These are phyloP conservation scores for Congeria kusceri DNA, from an alignment of 2,888 invertebrate species.

Conservation along the genomic window DNA sequence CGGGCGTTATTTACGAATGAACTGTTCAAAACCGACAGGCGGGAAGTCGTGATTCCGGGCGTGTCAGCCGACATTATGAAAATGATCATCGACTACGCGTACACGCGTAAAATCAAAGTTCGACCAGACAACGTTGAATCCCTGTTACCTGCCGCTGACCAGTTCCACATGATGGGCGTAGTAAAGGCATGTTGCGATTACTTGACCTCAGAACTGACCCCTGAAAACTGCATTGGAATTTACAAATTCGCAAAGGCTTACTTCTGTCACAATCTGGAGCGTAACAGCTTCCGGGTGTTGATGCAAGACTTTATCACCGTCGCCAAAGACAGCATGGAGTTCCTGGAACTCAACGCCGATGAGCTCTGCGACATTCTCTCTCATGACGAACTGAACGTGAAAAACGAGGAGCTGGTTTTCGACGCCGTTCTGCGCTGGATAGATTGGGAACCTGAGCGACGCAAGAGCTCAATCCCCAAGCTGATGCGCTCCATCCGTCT, in stretches of 20 bases:
- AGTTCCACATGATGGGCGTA: constrained; percentile 93
- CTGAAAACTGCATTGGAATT: constrained; percentile 93
- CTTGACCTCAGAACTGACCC: constrained; percentile 89
- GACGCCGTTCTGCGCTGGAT: constrained; percentile 91
- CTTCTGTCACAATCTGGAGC: constrained; percentile 91
- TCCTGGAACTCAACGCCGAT: constrained; percentile 87
- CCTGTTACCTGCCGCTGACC: constrained; percentile 93
- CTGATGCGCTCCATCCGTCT: constrained; percentile 82
- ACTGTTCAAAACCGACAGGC: constrained; percentile 84
- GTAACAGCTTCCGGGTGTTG: constrained; percentile 89
- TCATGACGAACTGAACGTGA: constrained; percentile 83
- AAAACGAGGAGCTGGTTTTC: constrained; percentile 83
- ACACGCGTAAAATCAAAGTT: constrained; percentile 92
- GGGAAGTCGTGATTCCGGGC: constrained; percentile 76
- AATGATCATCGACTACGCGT: constrained; percentile 93
- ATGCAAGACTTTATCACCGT: constrained; percentile 86
- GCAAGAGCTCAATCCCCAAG: constrained; percentile 91
- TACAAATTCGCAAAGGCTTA: constrained; percentile 93
- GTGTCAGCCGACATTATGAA: constrained; percentile 92
- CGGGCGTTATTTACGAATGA: constrained; percentile 94
- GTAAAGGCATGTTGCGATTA: constrained; percentile 93
- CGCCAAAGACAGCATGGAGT: constrained; percentile 77
- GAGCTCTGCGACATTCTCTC: constrained; percentile 75
- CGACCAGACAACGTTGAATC: constrained; percentile 91
- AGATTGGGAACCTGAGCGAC: constrained; percentile 90